Base-by-base conservation (phyloP, 2,888 invertebrate genomes). In the Harpalus rufipes region DNA sequence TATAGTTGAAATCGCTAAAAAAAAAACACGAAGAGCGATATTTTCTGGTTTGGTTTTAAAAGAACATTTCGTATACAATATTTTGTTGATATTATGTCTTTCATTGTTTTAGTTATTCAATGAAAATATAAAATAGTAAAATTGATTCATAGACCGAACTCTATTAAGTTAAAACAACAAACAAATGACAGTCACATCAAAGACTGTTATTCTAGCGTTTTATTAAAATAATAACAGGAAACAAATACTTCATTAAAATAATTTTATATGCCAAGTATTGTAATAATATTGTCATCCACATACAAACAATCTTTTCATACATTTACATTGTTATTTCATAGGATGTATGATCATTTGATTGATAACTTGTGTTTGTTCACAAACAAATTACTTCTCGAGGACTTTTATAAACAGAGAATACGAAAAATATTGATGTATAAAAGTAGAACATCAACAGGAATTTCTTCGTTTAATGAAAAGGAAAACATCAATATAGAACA, bases 201-300 rank as follows among this genome's bases (percentile, higher is more conserved):
- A 51, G 2, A 7, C 10, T 51, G 10, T 51, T 12, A 25, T 63
- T 63, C 10, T 1, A 61, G 7, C 61, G 12, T 25, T 21, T 63
- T 25, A 63, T 63, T 63, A 63, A 59, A n/a, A 18, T 18, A 59
- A 18, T 59, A 59, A 59, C 18, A 16, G 14, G 59, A 59, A 63
- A 63, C 63, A 18, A 63, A 8, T 8, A 63, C 21, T 63, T 21
- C 25, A 63, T 59, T 12, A 25, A 12, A 18, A 18, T 63, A 63
- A 63, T 63, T 21, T 21, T 12, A 21, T 18, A 61, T 61, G 18
- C 7, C 4, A 16, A 63, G 25, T 25, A 63, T 63, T 63, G 10
- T 21, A 63, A 63, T 63, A 63, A 18, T n/a, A n/a, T 12, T 63
- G 63, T 18, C 14, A 61, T 61, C 56, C n/a, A 56, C n/a, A 59